Evolutionary conservation across 2,797 vertebrate species (phyloP), one percentile per base, ranked within the genome.

Genomic region (Miichthys miiuy): DNA sequence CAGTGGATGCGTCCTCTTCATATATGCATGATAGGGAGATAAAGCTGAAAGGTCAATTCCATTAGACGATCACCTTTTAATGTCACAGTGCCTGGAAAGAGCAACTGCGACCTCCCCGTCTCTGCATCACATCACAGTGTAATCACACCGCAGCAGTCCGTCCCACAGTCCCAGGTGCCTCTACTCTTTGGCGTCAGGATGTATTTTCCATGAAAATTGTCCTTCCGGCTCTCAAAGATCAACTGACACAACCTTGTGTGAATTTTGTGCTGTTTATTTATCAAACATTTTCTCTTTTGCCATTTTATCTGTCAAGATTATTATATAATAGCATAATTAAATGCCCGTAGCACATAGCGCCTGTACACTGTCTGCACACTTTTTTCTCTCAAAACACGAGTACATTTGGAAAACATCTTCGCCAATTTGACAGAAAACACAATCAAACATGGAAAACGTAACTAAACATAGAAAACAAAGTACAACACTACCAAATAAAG

Each of bases 51-150:
- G 95, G 94, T 94, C 93, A 90, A 56, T 74, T 92, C 93, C 92
- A 94, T 95, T 93, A 94, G 88, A 89, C 75, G 60, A 82, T 89
- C 89, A 82, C 89, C 85, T 92, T 93, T 94, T 94, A 94, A 94
- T 94, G 93, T 93, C 94, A 92, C 79, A 75, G 81, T 78, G 79
- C 73, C 87, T 85, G 84, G 74, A 94, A 92, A 90, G 81, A 87
- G 90, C 87, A 82, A 73, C 80, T 30, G 77, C 48, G 46, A 63
- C 72, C 72, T 66, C 77, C 71, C 48, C 41, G 42, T 83, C 80
- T 74, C 42, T 38, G 65, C 77, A 27, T 61, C 78, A 23, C 86
- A 74, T 80, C 75, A 27, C 79, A 34, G 71, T 7, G 54, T 75
- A 77, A 83, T 84, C 84, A 85, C 66, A 25, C 61, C 2, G 11